Evolutionary conservation across 2,888 invertebrate genomes (phyloP).

Genomic region (Hyles lineata): DNA sequence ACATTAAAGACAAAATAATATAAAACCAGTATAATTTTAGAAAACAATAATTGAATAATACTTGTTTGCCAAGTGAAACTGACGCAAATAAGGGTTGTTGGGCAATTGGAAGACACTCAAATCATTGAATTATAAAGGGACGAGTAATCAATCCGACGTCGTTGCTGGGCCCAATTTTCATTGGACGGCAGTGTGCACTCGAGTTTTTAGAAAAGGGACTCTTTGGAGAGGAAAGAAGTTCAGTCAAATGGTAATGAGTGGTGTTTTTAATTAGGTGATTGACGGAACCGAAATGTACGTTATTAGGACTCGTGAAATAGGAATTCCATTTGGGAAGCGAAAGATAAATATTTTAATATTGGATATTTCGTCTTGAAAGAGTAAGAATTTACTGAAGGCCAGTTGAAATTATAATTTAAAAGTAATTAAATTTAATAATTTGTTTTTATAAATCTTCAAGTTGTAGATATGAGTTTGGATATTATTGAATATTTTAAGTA

Average conservation of each 20-base stretch:
- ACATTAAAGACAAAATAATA: no score
- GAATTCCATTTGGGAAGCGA: background rate
- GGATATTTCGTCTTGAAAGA: no score
- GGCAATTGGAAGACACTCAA: background rate
- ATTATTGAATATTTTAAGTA: no score
- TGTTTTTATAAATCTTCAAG: no score
- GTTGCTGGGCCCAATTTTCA: background rate
- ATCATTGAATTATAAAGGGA: slow-evolving; percentile 18
- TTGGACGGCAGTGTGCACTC: background rate
- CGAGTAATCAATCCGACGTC: slow-evolving; percentile 11
- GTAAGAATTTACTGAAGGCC: no score
- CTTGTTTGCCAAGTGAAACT: background rate
- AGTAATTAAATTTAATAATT: no score
- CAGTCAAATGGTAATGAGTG: background rate
- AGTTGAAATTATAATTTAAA: no score
- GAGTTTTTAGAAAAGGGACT: background rate
- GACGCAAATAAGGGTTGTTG: slow-evolving; percentile 17
- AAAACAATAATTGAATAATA: background rate
- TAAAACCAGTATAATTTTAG: no score
- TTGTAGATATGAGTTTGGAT: no score
- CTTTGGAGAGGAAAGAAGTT: background rate
- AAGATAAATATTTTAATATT: background rate
- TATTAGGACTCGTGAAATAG: background rate
- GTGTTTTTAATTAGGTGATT: background rate
- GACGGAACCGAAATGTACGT: background rate